These are phyloP conservation scores for Bilobella aurantiaca DNA, from an alignment of 1,140 invertebrate genomes.

Conservation along the genomic window DNA sequence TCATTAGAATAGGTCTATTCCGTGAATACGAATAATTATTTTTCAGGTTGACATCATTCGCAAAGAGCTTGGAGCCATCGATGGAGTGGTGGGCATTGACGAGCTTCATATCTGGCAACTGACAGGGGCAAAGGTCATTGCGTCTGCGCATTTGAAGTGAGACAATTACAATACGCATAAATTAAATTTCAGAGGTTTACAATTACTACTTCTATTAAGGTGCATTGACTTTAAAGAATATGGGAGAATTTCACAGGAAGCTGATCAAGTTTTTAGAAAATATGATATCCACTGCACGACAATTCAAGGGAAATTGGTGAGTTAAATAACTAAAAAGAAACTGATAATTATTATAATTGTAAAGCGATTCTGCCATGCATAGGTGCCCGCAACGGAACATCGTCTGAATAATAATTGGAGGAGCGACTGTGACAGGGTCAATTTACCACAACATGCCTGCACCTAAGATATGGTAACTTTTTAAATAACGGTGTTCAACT, in stretches of 20 bases:
- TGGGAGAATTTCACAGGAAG: constrained; percentile 82
- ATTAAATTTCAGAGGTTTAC: background rate
- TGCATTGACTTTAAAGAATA: constrained; percentile 76
- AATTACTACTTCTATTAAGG: constrained; percentile 41
- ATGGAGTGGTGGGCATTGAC: constrained; percentile 41
- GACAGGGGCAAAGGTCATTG: constrained; percentile 41
- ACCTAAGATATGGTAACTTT: no score
- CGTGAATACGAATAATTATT: constrained; percentile 11
- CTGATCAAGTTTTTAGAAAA: constrained; percentile 87
- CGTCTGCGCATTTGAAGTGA: constrained; percentile 41
- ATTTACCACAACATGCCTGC: no score
- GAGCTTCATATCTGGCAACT: constrained; percentile 44
- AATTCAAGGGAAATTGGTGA: constrained; percentile 72
- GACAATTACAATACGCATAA: no score
- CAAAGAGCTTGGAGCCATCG: constrained; percentile 35
- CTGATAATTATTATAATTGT: no score
- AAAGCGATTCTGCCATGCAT: no score
- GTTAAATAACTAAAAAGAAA: no score
- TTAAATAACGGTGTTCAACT: no score
- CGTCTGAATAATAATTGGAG: no score
- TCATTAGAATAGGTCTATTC: no score
- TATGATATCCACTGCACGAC: constrained; percentile 83
- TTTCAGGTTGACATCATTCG: constrained; percentile 38
- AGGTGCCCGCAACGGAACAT: no score
- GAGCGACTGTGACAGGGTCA: no score